Conservation (phyloP, 2,113 vertebrate genomes). For the Suricata suricatta region DNA sequence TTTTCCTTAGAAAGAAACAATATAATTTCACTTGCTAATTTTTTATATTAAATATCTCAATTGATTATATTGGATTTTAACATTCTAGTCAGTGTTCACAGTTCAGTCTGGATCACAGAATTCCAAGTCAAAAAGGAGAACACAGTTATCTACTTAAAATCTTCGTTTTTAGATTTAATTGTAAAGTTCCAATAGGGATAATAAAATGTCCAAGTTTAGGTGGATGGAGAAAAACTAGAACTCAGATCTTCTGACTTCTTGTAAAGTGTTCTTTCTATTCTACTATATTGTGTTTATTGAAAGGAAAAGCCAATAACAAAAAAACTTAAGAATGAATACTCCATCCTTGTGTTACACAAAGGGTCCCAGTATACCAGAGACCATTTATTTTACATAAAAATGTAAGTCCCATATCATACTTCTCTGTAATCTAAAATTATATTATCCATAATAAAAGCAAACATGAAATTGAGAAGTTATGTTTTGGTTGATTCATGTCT, state of each 20-base stretch:
- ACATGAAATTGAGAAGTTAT: neutral
- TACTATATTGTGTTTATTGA: neutral
- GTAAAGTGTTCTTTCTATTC: neutral
- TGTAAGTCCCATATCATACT: neutral
- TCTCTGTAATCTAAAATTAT: neutral
- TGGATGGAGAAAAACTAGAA: neutral
- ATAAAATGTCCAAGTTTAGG: neutral
- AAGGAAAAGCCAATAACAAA: neutral
- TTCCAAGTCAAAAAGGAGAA: conserved; percentile 1
- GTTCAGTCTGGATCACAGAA: neutral
- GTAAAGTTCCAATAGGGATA: neutral
- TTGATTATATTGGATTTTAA: conserved; percentile 1
- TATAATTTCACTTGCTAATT: neutral
- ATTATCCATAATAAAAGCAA: neutral
- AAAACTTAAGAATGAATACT: neutral
- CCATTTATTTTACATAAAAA: conserved; percentile 19
- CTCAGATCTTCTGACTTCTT: neutral
- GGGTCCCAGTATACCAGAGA: neutral
- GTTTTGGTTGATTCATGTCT: neutral
- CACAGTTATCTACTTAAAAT: neutral
- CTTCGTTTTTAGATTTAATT: neutral
- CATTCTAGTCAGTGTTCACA: neutral
- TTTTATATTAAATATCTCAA: neutral
- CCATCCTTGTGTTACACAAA: neutral
- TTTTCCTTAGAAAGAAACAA: conserved; percentile 4